A percentile compares a stretch with the other conserved stretches of the same genome.
phyloP scores from a whole-genome alignment of 2,113 vertebrate species.

The Theristicus caerulescens region DNA sequence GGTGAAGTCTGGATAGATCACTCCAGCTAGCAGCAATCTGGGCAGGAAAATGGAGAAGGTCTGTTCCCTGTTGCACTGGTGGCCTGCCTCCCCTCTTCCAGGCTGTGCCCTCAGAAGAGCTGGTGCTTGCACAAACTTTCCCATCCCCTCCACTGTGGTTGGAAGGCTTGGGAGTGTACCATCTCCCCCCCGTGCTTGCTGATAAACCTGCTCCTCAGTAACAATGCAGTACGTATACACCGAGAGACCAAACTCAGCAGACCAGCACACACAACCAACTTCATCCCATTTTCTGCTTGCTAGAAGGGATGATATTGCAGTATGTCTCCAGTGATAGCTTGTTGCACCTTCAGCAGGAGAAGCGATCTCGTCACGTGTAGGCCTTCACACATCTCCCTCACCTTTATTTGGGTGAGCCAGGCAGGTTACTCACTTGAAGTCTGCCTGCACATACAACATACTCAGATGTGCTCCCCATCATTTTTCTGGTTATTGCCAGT shows the following conservation, averaged over 20 bases:
- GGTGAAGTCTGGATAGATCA: background rate
- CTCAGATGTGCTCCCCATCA: no score
- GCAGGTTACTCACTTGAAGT: background rate
- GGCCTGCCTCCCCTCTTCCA: background rate
- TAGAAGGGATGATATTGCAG: background rate
- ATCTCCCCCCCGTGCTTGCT: rapidly evolving
- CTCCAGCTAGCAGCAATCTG: background rate
- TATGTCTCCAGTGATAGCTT: background rate
- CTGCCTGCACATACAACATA: background rate
- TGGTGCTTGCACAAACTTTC: background rate
- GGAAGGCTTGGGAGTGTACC: background rate
- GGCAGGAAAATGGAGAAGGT: background rate
- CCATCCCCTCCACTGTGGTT: background rate
- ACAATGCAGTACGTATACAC: background rate
- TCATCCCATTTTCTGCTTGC: background rate
- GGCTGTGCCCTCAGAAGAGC: background rate
- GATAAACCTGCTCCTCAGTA: background rate
- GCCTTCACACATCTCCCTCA: background rate
- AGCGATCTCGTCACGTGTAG: rapidly evolving
- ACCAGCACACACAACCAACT: background rate
- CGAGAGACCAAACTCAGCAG: background rate
- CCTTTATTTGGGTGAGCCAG: background rate
- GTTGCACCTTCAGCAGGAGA: background rate
- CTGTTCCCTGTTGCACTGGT: background rate
- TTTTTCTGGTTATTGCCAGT: background rate